Conservation (phyloP, 2,888 invertebrate genomes). For the Laspeyria flexula region DNA sequence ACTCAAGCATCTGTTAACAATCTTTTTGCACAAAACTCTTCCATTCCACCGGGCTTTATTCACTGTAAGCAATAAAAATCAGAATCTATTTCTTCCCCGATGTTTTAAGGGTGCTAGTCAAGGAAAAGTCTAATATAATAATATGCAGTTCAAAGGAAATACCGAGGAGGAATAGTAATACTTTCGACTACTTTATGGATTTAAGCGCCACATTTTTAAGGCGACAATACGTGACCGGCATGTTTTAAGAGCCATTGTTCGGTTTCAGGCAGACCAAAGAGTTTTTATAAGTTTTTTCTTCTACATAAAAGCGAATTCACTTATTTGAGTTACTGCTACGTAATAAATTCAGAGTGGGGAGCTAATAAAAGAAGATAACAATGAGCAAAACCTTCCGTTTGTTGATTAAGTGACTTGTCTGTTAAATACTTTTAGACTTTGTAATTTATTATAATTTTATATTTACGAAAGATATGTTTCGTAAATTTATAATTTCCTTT, state of each 20-base stretch:
- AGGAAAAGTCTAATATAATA: conserved; percentile 69
- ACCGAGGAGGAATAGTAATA: conserved; percentile 78
- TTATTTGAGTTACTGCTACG: conserved; percentile 75
- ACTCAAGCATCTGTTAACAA: no score
- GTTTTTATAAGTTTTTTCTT: conserved; percentile 65
- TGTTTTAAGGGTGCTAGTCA: conserved; percentile 32
- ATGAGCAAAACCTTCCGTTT: conserved; percentile 65
- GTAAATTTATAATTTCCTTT: no score
- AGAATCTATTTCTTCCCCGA: conserved; percentile 21
- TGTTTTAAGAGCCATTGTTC: conserved; percentile 74
- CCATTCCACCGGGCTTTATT: neutral
- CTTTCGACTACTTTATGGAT: conserved; percentile 81
- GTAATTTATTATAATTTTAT: neutral
- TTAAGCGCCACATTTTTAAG: conserved; percentile 83
- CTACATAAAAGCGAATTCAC: conserved; percentile 75
- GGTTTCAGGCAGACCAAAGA: conserved; percentile 68
- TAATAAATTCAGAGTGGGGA: conserved; percentile 71
- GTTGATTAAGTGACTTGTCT: conserved; percentile 63
- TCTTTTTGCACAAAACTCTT: no score
- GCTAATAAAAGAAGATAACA: conserved; percentile 69
- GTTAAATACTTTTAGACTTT: conserved; percentile 12
- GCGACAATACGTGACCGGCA: conserved; percentile 80
- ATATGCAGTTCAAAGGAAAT: conserved; percentile 76
- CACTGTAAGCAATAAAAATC: conserved; percentile 13
- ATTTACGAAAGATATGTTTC: no score